Base-by-base conservation (phyloP, 2,797 vertebrate genomes). In the Sebastes baramenuke region DNA sequence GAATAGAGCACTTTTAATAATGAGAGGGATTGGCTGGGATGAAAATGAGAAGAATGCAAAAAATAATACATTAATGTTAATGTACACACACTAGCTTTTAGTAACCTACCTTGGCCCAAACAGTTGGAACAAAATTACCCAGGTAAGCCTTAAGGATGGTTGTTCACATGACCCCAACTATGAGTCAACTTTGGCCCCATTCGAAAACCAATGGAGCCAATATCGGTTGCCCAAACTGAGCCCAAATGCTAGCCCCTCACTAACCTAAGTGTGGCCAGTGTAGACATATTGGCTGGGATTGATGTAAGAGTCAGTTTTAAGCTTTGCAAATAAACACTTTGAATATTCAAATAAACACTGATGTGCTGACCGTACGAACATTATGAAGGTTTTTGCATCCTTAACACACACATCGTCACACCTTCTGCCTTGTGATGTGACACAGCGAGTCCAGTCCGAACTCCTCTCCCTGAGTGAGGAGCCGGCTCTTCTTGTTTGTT, bases 401-500 rank as follows among this genome's bases (percentile, higher is more conserved):
- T 49, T 24, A 38, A 36, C 22, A 30, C 60, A 30, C 25, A 52
- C 29, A 18, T n/a, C 32, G 29, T 68, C 29, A 32, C 68, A 67
- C 32, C 36, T 72, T 34, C 46, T 42, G 20, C 38, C 11, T 13
- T 59, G 71, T 71, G 67, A 79, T 79, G 79, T 69, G 83, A 82
- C 87, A 84, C 36, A 69, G 64, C 24, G 74, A 87, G 84, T 88
- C 24, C 52, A 84, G 85, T 87, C 58, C 10, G 7, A 72, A 86
- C 87, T n/a, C n/a, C n/a, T n/a, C n/a, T n/a, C n/a, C n/a, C n/a
- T n/a, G n/a, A n/a, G n/a, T n/a, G n/a, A n/a, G n/a, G n/a, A n/a
- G n/a, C n/a, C n/a, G n/a, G n/a, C n/a, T 81, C 87, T 84, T 73
- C 55, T 69, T 92, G 87, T 94, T 92, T 94, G 92, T 89, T 88